These are phyloP conservation scores for Guaruba guarouba DNA, from an alignment of 2,113 vertebrate genomes.

Conservation along the genomic window DNA sequence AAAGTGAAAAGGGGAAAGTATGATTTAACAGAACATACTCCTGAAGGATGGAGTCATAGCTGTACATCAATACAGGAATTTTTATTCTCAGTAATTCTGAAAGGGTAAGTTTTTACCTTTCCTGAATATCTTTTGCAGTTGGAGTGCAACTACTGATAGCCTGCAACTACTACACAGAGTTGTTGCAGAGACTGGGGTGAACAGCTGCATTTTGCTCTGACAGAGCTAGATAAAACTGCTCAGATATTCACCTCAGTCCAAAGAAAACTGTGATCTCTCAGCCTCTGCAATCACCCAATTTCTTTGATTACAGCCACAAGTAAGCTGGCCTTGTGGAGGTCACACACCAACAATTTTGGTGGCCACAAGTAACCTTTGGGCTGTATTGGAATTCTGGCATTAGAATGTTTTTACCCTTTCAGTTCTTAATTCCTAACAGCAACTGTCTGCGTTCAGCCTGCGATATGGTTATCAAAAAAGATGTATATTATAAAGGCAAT, in stretches of 20 bases:
- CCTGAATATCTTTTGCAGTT: background rate
- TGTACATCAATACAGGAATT: background rate
- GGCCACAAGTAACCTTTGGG: background rate
- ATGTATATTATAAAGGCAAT: background rate
- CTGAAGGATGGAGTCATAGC: background rate
- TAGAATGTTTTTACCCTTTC: background rate
- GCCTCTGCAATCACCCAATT: background rate
- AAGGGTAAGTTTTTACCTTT: background rate
- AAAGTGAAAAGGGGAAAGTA: background rate
- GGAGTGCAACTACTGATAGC: background rate
- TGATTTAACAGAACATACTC: background rate
- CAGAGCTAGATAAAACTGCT: background rate
- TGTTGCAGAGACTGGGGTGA: background rate
- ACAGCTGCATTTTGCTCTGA: background rate
- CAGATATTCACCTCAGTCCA: background rate
- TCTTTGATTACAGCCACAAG: background rate
- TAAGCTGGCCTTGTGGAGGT: background rate
- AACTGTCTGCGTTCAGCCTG: background rate
- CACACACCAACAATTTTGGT: background rate
- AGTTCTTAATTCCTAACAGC: background rate
- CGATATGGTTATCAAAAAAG: background rate
- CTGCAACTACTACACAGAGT: background rate
- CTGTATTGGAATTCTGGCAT: background rate
- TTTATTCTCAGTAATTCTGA: background rate
- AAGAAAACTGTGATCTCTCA: background rate